Evolutionary conservation across 2,113 vertebrate genomes (phyloP).

Genomic region (human): GRCh38 chr17:78739001-78739500

Average conservation of each 20-base stretch:
- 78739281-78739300: not conserved
- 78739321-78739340: not conserved
- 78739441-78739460: not conserved
- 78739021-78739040: not conserved
- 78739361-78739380: not conserved
- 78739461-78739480: not conserved
- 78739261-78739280: not conserved
- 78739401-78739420: not conserved
- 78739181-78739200: not conserved
- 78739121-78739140: no score
- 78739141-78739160: not conserved
- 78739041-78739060: rapidly evolving
- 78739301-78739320: not conserved
- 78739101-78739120: not conserved
- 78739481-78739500: not conserved
- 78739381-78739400: not conserved
- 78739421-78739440: rapidly evolving
- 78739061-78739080: rapidly evolving
- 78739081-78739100: not conserved
- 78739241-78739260: no score
- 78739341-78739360: rapidly evolving
- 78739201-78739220: not conserved
- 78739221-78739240: not conserved
- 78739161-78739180: not conserved
- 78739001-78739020: not conserved